Percentiles rank a stretch among this genome's conserved stretches.
These are phyloP conservation scores for Theretra japonica DNA, from an alignment of 2,888 invertebrate genomes.

Conservation along the genomic window DNA sequence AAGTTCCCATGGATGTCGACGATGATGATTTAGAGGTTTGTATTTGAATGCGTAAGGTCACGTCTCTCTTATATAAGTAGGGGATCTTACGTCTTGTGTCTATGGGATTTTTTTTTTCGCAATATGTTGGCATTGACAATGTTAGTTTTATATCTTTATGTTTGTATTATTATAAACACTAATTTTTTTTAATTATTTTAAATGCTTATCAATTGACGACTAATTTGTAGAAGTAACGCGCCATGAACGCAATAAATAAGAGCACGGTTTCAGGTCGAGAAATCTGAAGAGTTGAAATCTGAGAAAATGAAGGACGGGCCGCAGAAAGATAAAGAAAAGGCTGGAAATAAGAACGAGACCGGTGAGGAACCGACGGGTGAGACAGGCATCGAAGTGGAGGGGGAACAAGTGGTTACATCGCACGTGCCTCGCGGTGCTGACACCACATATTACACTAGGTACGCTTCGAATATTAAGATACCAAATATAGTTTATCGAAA, in stretches of 20 bases:
- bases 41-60: neutral
- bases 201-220: too few relatives aligned
- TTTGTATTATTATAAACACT: too few relatives aligned
- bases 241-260: too few relatives aligned
- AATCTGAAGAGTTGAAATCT: slow-evolving; percentile 71
- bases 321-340: slow-evolving; percentile 77
- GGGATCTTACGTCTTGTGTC: too few relatives aligned
- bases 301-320: slow-evolving; percentile 72
- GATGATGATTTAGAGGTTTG: slow-evolving; percentile 73
- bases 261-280: slow-evolving; percentile 61
- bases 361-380: slow-evolving; percentile 78
- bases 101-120: too few relatives aligned
- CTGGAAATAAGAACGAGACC: slow-evolving; percentile 71
- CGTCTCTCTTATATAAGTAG: too few relatives aligned
- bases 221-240: too few relatives aligned
- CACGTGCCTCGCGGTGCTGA: slow-evolving; percentile 88
- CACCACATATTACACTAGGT: slow-evolving; percentile 91
- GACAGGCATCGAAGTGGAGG: slow-evolving; percentile 88
- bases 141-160: too few relatives aligned
- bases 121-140: too few relatives aligned
- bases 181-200: too few relatives aligned
- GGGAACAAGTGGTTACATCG: slow-evolving; percentile 88
- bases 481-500: neutral
- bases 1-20: slow-evolving; percentile 81
- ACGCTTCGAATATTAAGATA: slow-evolving; percentile 41